Evolutionary conservation across 92 coral and sea anemone genomes (phyloP), one percentile per base, ranked within the genome.

Genomic region (Zoanthus solanderi): DNA sequence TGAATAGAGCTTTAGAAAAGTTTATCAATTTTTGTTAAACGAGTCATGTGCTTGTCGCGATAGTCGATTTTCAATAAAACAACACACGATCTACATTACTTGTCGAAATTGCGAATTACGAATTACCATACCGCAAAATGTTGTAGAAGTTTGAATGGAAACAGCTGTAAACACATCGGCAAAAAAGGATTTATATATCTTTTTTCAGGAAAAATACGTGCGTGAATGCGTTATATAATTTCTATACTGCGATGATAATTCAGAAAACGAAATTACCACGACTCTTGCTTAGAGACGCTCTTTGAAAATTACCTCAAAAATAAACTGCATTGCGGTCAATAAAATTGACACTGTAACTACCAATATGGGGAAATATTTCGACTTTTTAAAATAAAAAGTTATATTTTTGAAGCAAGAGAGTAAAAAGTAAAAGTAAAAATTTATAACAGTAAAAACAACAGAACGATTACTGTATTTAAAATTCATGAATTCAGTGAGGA

Each of bases 261-360:
- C 15, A 77, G n/a, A 52, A 31, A 34, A 77, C 18, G 68, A 47
- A 76, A 77, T 77, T 34, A 29, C 31, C 23, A 18, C 4, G 15
- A 31, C 60, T 77, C 67, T 77, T 31, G n/a, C 82, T 54, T 77
- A 48, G 67, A 30, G 63, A 77, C 68, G 82, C 82, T 77, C 45
- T 29, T 3, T 31, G 17, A 29, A 53, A 12, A 9, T 29, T 50
- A 76, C 50, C 60, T 15, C 81, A 31, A 30, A 77, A 30, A 53
- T 52, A 28, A 16, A 52, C 28, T 7, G 18, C 47, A 12, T 1
- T 6, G 30, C 63, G 30, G 17, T 31, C 8, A 14, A 29, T 29
- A 77, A 29, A 23, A 18, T 32, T 32, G 11, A 56, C 11, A 76
- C 34, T n/a, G 18, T 48, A 76, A 23, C 63, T 9, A 3, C 42